Conservation (phyloP, 1,140 invertebrate genomes). For the Tetramorium parvispinum region DNA sequence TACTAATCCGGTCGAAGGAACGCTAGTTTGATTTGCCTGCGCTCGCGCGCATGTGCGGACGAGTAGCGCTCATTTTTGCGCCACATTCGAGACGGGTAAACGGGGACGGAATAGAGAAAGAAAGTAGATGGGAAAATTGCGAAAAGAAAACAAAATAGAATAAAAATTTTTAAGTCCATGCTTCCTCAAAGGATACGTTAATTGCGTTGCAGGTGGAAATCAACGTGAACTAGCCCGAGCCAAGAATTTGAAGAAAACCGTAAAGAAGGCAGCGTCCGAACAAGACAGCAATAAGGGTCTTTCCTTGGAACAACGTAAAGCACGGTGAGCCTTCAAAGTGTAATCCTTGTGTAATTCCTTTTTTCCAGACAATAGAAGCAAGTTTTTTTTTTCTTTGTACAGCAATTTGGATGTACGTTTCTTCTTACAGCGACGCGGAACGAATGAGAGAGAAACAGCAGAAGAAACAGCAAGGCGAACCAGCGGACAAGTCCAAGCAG, state of each 20-base stretch:
- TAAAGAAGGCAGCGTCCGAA: conserved; percentile 85
- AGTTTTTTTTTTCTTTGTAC: not conserved
- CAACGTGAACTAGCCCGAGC: conserved; percentile 89
- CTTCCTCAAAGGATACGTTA: not conserved
- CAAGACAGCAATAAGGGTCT: conserved; percentile 88
- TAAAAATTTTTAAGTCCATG: not conserved
- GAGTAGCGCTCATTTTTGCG: not conserved
- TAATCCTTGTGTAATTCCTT: no score
- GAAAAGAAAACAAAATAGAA: not conserved
- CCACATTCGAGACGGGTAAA: not conserved
- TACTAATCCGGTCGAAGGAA: no score
- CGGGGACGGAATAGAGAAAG: not conserved
- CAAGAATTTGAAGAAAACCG: conserved; percentile 88
- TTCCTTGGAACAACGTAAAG: conserved; percentile 87
- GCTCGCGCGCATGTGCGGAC: not conserved
- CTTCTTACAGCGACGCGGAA: conserved; percentile 86
- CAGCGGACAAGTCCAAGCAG: conserved; percentile 73
- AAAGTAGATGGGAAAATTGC: not conserved
- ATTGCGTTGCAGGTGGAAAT: conserved; percentile 86
- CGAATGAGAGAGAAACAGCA: conserved; percentile 88
- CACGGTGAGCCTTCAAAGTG: conserved; percentile 81
- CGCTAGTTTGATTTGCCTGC: no score
- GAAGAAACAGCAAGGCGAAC: conserved; percentile 78
- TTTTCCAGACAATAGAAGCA: not conserved
- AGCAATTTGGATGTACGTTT: not conserved